Conservation (phyloP, 2,113 vertebrate species). For the Megaleporinus macrocephalus region DNA sequence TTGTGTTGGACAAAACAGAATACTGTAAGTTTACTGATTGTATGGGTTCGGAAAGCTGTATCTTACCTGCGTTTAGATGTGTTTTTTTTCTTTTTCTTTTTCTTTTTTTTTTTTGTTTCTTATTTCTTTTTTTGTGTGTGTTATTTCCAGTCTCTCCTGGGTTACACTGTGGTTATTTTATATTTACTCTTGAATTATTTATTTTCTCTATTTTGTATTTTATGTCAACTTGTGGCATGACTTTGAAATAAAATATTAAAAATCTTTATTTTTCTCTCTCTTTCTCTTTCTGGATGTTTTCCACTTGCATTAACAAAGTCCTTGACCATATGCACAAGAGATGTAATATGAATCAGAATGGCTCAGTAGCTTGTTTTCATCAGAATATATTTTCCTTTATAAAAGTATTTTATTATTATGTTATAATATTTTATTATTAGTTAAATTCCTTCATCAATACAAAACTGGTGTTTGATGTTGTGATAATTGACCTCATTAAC, state of each 20-base stretch:
- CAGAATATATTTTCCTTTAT: no score
- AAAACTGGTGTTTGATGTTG: no score
- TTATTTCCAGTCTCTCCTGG: conserved; percentile 66
- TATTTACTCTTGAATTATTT: conserved; percentile 68
- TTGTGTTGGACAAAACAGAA: conserved; percentile 60
- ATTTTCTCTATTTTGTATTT: conserved; percentile 79
- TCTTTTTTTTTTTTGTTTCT: background rate
- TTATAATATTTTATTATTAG: no score
- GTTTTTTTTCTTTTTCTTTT: conserved; percentile 54
- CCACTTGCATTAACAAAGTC: background rate
- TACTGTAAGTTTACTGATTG: conserved; percentile 68
- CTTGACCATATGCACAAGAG: no score
- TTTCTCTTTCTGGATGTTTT: background rate
- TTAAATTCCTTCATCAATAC: no score
- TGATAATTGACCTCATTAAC: no score
- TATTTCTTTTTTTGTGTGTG: conserved; percentile 54
- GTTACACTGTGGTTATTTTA: conserved; percentile 82
- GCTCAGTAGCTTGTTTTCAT: no score
- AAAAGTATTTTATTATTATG: no score
- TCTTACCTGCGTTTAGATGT: conserved; percentile 65
- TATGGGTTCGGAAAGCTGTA: conserved; percentile 67
- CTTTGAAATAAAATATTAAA: conserved; percentile 82
- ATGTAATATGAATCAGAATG: no score
- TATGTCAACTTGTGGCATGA: conserved; percentile 86
- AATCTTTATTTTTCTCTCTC: conserved; percentile 22